These are phyloP conservation scores for Brachyhypopomus gauderio DNA, from an alignment of 2,113 vertebrate genomes.

Conservation along the genomic window DNA sequence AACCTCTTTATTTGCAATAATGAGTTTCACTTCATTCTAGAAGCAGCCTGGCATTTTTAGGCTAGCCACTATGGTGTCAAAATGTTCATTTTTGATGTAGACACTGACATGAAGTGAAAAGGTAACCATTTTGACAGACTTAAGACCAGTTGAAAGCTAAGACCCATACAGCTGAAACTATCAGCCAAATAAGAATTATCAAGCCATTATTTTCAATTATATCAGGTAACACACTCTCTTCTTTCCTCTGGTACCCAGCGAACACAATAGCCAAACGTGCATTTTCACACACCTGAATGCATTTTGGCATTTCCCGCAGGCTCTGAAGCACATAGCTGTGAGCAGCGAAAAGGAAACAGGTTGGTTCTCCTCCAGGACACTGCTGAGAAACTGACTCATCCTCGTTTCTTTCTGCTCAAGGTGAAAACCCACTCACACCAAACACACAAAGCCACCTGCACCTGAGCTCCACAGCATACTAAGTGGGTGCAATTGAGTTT, in stretches of 20 bases:
- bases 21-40: too few relatives aligned
- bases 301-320: conserved; percentile 32
- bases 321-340: conserved; percentile 16
- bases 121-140: too few relatives aligned
- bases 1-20: too few relatives aligned
- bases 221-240: too few relatives aligned
- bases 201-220: too few relatives aligned
- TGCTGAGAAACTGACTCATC: conserved; percentile 21
- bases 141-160: too few relatives aligned
- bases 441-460: neutral
- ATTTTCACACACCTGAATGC: conserved; percentile 28
- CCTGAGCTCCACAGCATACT: neutral
- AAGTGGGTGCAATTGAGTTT: conserved; percentile 9
- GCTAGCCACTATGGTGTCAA: too few relatives aligned
- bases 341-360: conserved; percentile 8
- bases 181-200: too few relatives aligned
- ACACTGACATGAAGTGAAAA: too few relatives aligned
- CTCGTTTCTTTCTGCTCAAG: neutral
- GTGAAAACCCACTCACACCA: conserved; percentile 19
- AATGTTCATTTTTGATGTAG: too few relatives aligned
- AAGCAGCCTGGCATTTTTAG: too few relatives aligned
- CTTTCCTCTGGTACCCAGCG: conserved; percentile 21
- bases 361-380: conserved; percentile 6
- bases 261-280: conserved; percentile 18
- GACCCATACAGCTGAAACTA: too few relatives aligned